Conservation (phyloP, 2,888 invertebrate genomes). For the Drosophila mimica region DNA sequence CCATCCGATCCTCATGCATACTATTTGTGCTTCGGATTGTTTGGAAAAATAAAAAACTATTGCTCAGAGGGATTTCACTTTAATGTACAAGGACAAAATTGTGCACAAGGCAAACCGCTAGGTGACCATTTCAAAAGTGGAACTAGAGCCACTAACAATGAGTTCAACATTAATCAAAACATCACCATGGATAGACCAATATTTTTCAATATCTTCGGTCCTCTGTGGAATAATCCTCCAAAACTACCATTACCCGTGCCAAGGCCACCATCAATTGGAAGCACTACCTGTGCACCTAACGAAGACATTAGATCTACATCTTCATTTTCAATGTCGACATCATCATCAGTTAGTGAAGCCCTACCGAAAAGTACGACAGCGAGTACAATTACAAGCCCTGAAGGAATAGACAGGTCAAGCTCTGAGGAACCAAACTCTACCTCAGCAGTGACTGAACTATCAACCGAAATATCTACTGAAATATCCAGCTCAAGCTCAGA, state of each 20-base stretch:
- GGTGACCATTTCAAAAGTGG: neutral
- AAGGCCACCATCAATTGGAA: neutral
- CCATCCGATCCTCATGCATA: constrained; percentile 54
- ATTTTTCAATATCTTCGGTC: constrained; percentile 56
- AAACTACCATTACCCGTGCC: constrained; percentile 12
- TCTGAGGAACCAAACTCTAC: neutral
- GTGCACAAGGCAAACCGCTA: constrained; percentile 10
- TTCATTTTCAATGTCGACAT: neutral
- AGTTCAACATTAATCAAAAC: constrained; percentile 49
- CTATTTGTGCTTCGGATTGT: constrained; percentile 55
- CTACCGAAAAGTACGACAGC: neutral
- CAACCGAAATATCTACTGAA: neutral
- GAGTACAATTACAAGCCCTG: neutral
- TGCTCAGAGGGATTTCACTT: constrained; percentile 58
- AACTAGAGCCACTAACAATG: constrained; percentile 1
- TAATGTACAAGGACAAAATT: constrained; percentile 41
- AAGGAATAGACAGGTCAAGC: neutral
- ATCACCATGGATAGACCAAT: constrained; percentile 54
- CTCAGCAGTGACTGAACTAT: neutral
- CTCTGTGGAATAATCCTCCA: constrained; percentile 36
- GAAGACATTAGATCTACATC: neutral
- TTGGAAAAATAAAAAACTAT: constrained; percentile 49
- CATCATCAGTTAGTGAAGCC: neutral
- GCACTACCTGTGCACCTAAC: neutral
- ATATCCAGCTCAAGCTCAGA: neutral